Percentiles rank a stretch among this genome's conserved stretches.
Evolutionary conservation across 1,140 invertebrate genomes (phyloP).

Genomic region (Pachypsylla venusta): DNA sequence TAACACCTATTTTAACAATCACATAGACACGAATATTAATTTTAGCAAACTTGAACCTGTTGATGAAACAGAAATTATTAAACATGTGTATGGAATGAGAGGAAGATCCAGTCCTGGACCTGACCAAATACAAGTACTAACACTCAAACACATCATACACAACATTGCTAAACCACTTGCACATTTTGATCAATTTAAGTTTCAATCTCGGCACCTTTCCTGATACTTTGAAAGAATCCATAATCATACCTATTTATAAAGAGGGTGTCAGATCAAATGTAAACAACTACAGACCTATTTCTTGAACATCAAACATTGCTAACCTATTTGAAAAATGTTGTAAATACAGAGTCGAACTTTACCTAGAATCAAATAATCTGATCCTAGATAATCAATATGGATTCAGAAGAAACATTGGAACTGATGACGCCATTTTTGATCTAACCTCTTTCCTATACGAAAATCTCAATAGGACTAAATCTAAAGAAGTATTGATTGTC

Average conservation of each 20-base stretch:
- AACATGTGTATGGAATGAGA: neutral
- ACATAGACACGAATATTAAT: neutral
- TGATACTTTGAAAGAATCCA: slow-evolving; percentile 10
- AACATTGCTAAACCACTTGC: neutral
- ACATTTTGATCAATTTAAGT: neutral
- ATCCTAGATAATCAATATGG: no score
- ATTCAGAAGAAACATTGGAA: no score
- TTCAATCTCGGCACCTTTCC: slow-evolving; percentile 12
- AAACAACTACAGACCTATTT: slow-evolving; percentile 15
- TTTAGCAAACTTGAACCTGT: neutral
- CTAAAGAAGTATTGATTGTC: no score
- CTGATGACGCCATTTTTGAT: no score
- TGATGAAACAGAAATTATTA: neutral
- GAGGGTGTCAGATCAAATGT: neutral
- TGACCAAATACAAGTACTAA: neutral
- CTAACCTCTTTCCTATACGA: no score
- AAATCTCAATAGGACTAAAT: no score
- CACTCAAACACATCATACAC: neutral
- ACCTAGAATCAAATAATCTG: no score
- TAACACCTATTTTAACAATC: neutral
- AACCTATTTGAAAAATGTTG: slow-evolving; percentile 16
- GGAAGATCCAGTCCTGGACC: neutral
- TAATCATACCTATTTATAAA: slow-evolving; percentile 9
- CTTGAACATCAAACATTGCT: slow-evolving; percentile 13
- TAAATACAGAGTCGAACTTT: no score